Conservation (phyloP, 2,797 vertebrate genomes). For the Chrosomus eos region DNA sequence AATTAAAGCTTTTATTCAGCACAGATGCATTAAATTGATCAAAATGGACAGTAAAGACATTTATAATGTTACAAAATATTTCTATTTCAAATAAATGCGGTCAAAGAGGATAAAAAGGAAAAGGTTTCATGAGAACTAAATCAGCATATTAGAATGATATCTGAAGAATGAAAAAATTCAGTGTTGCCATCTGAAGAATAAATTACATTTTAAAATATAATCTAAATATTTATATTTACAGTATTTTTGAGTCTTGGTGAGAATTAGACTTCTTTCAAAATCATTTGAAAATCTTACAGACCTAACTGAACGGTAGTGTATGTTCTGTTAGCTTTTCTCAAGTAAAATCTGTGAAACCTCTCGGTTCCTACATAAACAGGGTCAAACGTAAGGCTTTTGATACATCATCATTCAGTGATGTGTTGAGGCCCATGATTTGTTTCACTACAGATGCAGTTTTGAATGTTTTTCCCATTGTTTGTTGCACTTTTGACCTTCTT, state of each 20-base stretch:
- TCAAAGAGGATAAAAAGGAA: neutral
- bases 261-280: neutral
- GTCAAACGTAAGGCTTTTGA: slow-evolving; percentile 37
- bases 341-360: slow-evolving; percentile 20
- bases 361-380: slow-evolving; percentile 52
- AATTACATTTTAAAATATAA: no score
- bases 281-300: neutral
- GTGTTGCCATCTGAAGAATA: neutral
- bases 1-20: neutral
- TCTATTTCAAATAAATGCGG: neutral
- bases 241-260: neutral
- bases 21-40: neutral
- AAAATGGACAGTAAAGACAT: neutral
- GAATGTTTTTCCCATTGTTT: slow-evolving; percentile 28
- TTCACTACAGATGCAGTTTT: neutral
- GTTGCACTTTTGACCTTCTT: slow-evolving; percentile 44
- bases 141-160: neutral
- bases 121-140: neutral
- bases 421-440: slow-evolving; percentile 32
- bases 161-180: neutral
- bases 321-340: slow-evolving; percentile 4
- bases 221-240: neutral
- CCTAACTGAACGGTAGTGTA: neutral
- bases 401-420: slow-evolving; percentile 5
- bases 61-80: neutral